phyloP scores from a whole-genome alignment of 2,797 vertebrate species.

The Coregonus suidteri region DNA sequence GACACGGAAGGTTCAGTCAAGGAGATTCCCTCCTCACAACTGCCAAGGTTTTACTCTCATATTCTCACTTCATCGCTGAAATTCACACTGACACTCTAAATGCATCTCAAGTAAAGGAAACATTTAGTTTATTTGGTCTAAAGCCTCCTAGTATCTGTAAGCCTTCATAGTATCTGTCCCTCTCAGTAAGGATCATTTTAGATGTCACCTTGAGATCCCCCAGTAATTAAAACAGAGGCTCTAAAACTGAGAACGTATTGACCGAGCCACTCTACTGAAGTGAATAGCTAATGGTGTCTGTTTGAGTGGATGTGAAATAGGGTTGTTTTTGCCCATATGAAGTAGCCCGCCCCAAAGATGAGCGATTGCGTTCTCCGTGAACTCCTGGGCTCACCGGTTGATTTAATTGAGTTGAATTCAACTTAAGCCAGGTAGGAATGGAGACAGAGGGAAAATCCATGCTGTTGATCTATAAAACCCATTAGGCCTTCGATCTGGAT shows the following conservation, averaged over 20 bases:
- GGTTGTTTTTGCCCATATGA: constrained; percentile 53
- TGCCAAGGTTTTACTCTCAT: constrained; percentile 55
- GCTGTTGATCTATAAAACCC: constrained; percentile 79
- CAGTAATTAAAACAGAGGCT: constrained; percentile 68
- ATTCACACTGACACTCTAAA: constrained; percentile 1
- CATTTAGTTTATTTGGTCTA: not conserved
- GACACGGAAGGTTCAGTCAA: constrained; percentile 44
- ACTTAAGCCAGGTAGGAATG: constrained; percentile 78
- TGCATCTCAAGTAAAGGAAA: constrained; percentile 18
- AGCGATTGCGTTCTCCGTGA: constrained; percentile 72
- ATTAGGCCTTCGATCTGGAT: constrained; percentile 80
- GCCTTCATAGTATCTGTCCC: constrained; percentile 44
- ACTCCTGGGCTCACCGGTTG: constrained; percentile 70
- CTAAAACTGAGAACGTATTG: constrained; percentile 63
- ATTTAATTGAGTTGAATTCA: constrained; percentile 83
- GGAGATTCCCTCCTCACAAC: constrained; percentile 62
- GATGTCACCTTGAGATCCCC: constrained; percentile 61
- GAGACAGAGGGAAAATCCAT: constrained; percentile 78
- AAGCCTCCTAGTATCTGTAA: not conserved
- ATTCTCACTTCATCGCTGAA: constrained; percentile 55
- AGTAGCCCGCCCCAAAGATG: constrained; percentile 71
- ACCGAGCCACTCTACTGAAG: constrained; percentile 43
- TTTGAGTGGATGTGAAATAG: constrained; percentile 49
- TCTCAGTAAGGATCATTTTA: constrained; percentile 40
- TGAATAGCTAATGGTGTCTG: constrained; percentile 62